A percentile compares a stretch with the other conserved stretches of the same genome.
phyloP scores from a whole-genome alignment of 1,140 invertebrate species.

The Trypoxylus dichotomus region DNA sequence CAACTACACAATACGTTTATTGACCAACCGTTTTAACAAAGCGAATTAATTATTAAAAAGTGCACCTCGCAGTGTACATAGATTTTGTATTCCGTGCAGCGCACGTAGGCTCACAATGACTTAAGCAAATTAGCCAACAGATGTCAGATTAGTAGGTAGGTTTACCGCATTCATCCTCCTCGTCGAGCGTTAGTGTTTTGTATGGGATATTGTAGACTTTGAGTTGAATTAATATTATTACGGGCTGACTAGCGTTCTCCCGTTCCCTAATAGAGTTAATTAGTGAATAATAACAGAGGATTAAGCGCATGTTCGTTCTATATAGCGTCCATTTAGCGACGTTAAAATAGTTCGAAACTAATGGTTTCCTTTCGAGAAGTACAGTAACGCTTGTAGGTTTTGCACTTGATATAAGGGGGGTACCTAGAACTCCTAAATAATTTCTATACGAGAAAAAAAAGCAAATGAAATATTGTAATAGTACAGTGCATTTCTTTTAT shows the following conservation, averaged over 20 bases:
- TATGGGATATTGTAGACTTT: background rate
- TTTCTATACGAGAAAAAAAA: too few relatives aligned
- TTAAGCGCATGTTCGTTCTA: background rate
- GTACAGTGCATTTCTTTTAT: too few relatives aligned
- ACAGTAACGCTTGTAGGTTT: too few relatives aligned
- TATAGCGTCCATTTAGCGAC: too few relatives aligned
- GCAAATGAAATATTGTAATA: too few relatives aligned
- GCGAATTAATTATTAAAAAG: conserved; percentile 8
- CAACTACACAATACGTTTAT: background rate
- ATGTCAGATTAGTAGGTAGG: conserved; percentile 7
- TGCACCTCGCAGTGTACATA: background rate
- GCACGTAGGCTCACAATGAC: conserved; percentile 5
- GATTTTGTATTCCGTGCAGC: too few relatives aligned
- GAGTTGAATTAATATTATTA: background rate
- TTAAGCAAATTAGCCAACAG: conserved; percentile 11
- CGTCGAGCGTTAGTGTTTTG: background rate
- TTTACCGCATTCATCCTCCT: background rate
- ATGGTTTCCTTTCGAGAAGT: too few relatives aligned
- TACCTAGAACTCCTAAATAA: too few relatives aligned
- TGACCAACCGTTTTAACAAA: background rate
- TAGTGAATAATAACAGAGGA: background rate
- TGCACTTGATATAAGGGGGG: too few relatives aligned
- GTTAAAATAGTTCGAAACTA: too few relatives aligned
- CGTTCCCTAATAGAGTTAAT: background rate
- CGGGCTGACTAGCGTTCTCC: background rate